Evolutionary conservation across 2,888 invertebrate species (phyloP).

Genomic region (Sarcophaga subvicina): DNA sequence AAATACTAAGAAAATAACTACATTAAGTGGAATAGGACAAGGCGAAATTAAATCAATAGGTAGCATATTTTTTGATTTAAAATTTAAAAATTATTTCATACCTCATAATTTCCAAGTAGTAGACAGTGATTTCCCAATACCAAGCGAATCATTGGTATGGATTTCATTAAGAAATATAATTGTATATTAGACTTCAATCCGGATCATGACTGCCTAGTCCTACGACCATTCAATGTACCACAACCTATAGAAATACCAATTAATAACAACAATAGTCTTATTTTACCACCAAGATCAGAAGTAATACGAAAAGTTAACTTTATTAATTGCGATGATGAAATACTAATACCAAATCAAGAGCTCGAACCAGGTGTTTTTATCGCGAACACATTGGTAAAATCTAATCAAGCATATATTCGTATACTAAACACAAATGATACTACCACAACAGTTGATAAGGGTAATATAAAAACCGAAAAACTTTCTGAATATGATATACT

Average conservation of each 20-base stretch:
- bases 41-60: neutral
- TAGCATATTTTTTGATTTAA: neutral
- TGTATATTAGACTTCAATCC: no score
- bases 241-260: no score
- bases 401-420: conserved; percentile 1
- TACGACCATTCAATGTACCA: no score
- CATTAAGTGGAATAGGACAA: neutral
- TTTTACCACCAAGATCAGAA: neutral
- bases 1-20: neutral
- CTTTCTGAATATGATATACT: neutral
- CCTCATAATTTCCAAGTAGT: neutral
- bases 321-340: neutral
- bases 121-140: neutral
- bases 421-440: conserved; percentile 5
- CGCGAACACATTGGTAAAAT: conserved; percentile 14
- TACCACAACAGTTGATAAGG: neutral
- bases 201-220: no score
- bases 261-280: no score
- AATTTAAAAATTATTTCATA: neutral
- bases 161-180: neutral
- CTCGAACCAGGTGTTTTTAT: conserved; percentile 8
- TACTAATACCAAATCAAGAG: conserved; percentile 4
- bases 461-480: neutral
- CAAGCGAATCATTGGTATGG: neutral
- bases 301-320: neutral